Conservation (phyloP, 2,888 invertebrate genomes). For the Drosophila mercatorum region DNA sequence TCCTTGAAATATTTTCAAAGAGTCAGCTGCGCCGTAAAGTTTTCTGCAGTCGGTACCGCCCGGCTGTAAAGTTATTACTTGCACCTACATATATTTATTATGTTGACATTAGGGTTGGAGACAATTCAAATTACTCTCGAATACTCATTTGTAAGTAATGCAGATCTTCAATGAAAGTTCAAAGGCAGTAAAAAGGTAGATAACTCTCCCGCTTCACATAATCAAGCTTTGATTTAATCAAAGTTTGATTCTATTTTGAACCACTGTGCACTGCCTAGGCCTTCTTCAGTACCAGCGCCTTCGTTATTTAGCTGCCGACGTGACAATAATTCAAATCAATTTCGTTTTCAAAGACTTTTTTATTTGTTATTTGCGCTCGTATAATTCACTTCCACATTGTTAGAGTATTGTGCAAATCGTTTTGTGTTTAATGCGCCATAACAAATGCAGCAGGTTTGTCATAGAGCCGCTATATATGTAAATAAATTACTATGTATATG, state of each 20-base stretch:
- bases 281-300: conserved; percentile 46
- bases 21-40: no score
- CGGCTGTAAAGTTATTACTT: no score
- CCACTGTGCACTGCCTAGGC: conserved; percentile 41
- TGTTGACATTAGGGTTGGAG: neutral
- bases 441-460: conserved; percentile 65
- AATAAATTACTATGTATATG: neutral
- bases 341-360: conserved; percentile 48
- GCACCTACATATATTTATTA: no score
- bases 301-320: conserved; percentile 42
- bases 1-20: no score
- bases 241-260: conserved; percentile 17
- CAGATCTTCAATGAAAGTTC: neutral
- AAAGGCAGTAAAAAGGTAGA: neutral
- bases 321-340: conserved; percentile 72
- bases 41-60: no score
- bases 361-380: conserved; percentile 48
- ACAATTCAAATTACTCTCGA: neutral
- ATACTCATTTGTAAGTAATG: neutral
- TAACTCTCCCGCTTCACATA: no score
- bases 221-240: no score
- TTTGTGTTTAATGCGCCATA: conserved; percentile 74
- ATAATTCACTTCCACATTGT: conserved; percentile 53
- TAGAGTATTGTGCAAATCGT: conserved; percentile 53
- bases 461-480: conserved; percentile 16